Conservation (phyloP, 2,888 invertebrate genomes). For the Drosophila anceps region DNA sequence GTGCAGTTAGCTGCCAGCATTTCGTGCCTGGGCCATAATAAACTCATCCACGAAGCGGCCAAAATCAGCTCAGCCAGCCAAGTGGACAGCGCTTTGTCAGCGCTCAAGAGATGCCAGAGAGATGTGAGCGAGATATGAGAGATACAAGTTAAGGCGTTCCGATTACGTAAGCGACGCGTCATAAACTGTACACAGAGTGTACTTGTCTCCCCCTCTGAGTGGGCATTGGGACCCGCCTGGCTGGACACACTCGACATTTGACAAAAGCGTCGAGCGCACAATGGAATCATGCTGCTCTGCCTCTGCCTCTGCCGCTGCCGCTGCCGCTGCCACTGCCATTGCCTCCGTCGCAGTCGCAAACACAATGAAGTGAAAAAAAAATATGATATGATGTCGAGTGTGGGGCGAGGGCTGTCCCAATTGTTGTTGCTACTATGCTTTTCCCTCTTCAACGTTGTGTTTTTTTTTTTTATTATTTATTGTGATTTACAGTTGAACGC, state of each 20-base stretch:
- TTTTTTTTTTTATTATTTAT: conserved; percentile 82
- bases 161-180: conserved; percentile 75
- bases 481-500: conserved; percentile 84
- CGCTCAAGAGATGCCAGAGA: conserved; percentile 13
- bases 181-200: conserved; percentile 47
- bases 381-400: conserved; percentile 63
- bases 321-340: too few species aligned
- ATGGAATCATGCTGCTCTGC: conserved; percentile 24
- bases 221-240: conserved; percentile 34
- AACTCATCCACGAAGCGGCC: conserved; percentile 28
- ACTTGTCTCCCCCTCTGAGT: conserved; percentile 23
- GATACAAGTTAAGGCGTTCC: conserved; percentile 22
- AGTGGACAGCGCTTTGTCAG: conserved; percentile 52
- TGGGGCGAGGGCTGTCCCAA: conserved; percentile 14
- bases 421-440: conserved; percentile 27
- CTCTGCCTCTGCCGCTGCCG: background rate
- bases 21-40: conserved; percentile 18
- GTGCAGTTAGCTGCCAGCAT: conserved; percentile 18
- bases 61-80: conserved; percentile 31
- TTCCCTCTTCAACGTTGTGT: conserved; percentile 2
- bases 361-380: conserved; percentile 78
- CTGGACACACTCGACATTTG: conserved; percentile 71
- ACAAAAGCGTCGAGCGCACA: conserved; percentile 63
- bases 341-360: conserved; percentile 35
- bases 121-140: background rate